Evolutionary conservation across 2,113 vertebrate species (phyloP), one percentile per base, ranked within the genome.

Genomic region (Cyrtonyx montezumae): DNA sequence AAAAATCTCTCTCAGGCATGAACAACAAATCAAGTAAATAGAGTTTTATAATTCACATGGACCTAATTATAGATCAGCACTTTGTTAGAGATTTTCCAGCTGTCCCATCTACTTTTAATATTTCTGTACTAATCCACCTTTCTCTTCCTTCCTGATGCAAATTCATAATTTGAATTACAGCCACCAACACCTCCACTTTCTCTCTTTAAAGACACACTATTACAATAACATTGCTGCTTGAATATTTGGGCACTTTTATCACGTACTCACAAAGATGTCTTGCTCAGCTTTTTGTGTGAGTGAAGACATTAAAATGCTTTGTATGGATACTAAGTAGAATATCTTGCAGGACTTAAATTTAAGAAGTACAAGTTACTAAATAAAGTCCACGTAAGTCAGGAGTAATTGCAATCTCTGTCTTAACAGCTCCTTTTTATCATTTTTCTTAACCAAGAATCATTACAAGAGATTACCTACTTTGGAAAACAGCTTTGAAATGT

Each of bases 401-500:
- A 77, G 26, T 67, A 73, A 34, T 10, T 85, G 53, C 36, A 73
- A 30, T 25, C 15, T 18, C 32, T 32, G 2, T 65, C 5, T 53
- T 58, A 82, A 80, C n/a, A 77, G 36, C 5, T 62, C 21, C 34
- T 71, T 86, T 90, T 40, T 30, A 65, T 63, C 45, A 26, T 2
- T 56, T 42, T 12, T 74, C 13, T 80, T 87, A 88, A 49, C 8
- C 8, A 67, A 67, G 76, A 91, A 32, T 46, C 42, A 55, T 46
- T 25, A 5, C 53, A 74, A 81, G 28, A 86, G 28, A 71, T 71
- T 70, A 67, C 32, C 79, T 88, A 18, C 63, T 87, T 74, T 43
- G 36, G 46, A 93, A 90, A 91, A 80, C 19, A n/a, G 32, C 34
- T 90, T 82, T 71, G n/a, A 85, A 87, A 79, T 58, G 0, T 77